Evolutionary conservation across 2,888 invertebrate genomes (phyloP).

Genomic region (Drosophila bunnanda): DNA sequence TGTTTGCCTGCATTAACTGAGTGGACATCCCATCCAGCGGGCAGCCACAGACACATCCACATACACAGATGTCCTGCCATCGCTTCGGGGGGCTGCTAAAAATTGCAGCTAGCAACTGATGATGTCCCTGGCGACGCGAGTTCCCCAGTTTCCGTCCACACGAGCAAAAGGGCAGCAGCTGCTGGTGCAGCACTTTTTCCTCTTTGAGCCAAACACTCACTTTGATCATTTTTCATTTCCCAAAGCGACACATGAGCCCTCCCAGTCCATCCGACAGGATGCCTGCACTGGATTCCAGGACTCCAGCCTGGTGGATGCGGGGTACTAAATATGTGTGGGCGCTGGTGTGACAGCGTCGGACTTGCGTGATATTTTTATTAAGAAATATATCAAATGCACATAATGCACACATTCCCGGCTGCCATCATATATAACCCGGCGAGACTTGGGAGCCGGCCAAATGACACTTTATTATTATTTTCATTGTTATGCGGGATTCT

Average conservation of each 20-base stretch:
- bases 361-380: conserved; percentile 73
- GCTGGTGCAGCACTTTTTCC: conserved; percentile 52
- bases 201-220: conserved; percentile 76
- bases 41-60: conserved; percentile 34
- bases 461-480: conserved; percentile 53
- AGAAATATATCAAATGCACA: conserved; percentile 79
- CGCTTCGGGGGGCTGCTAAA: conserved; percentile 60
- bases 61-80: conserved; percentile 25
- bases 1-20: conserved; percentile 70
- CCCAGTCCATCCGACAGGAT: conserved; percentile 27
- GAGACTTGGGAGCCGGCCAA: conserved; percentile 45
- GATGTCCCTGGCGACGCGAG: conserved; percentile 61
- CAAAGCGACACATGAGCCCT: conserved; percentile 60
- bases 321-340: conserved; percentile 25
- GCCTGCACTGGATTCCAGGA: conserved; percentile 32
- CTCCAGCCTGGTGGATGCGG: conserved; percentile 4
- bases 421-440: conserved; percentile 39
- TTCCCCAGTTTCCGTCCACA: conserved; percentile 33
- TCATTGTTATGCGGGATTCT: conserved; percentile 41
- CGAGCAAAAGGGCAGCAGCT: conserved; percentile 48
- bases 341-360: conserved; percentile 49
- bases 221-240: conserved; percentile 80
- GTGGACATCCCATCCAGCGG: conserved; percentile 60
- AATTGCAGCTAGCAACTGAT: conserved; percentile 73
- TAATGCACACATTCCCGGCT: conserved; percentile 58